Evolutionary conservation across 1,140 invertebrate species (phyloP), one percentile per base, ranked within the genome.

Genomic region (Scylla paramamosain): DNA sequence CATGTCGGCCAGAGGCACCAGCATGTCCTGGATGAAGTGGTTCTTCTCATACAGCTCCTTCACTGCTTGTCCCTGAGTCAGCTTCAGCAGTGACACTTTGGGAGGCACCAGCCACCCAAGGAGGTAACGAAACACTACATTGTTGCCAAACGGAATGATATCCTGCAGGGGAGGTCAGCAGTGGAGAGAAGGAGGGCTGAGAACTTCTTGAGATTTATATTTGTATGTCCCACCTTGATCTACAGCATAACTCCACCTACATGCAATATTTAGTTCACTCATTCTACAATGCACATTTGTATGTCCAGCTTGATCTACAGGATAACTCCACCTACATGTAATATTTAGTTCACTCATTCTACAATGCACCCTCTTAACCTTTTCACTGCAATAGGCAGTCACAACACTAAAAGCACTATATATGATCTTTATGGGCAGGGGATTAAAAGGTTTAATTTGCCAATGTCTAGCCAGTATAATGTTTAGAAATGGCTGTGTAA

Each of bases 141-240:
- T 97, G 97, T 99, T 99, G n/a, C 98, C 98, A 97, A 99, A 95
- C 98, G 98, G 98, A 95, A 99, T 98, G 83, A 99, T 98, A 96
- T 99, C 98, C 98, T 98, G 96, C 10, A 97, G 20, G 25, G 67
- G 20, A n/a, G 67, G 25, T 59, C 52, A 59, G 10, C 52, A 88
- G 20, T 46, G 59, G 14, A 88, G 0, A 0, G n/a, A 29, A 14
- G 31, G 86, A 29, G 10, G 8, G 29, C 32, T 46, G 46, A 39
- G 29, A 86, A 8, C 32, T 86, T 86, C 32, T 86, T 86, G 32
- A 2, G 4, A 86, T 86, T 14, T 86, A 91, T 46, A 39, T 90
- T 14, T 10, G n/a, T 10, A 90, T 8, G n/a, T 90, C 28, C n/a
- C n/a, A 32, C 7, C 32, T 8, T 32, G 10, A 28, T 90, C 0